Conservation (phyloP, 2,888 invertebrate genomes). For the Flabesymbios commensalis region DNA sequence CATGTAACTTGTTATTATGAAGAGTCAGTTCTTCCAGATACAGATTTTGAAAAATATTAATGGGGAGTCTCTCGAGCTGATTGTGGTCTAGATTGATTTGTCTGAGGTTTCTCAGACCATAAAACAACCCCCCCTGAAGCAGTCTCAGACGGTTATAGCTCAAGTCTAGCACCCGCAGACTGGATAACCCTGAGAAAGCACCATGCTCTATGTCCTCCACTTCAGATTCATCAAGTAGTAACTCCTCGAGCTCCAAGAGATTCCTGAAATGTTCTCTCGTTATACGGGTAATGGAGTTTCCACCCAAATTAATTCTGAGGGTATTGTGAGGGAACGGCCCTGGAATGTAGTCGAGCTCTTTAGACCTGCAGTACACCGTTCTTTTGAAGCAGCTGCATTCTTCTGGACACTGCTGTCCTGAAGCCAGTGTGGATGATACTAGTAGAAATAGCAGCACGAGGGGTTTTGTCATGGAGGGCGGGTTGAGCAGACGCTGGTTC, state of each 20-base stretch:
- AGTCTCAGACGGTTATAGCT: slow-evolving; percentile 14
- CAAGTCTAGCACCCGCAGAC: slow-evolving; percentile 14
- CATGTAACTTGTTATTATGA: slow-evolving; percentile 1
- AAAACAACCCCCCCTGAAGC: slow-evolving; percentile 10
- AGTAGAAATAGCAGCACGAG: no score
- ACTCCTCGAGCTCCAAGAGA: slow-evolving; percentile 10
- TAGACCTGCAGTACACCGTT: slow-evolving; percentile 16
- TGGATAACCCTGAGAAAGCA: slow-evolving; percentile 17
- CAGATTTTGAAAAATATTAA: slow-evolving; percentile 9
- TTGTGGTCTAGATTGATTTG: slow-evolving; percentile 19
- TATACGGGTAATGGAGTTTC: slow-evolving; percentile 11
- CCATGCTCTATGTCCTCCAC: slow-evolving; percentile 7
- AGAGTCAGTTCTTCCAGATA: slow-evolving; percentile 6
- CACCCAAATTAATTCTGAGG: slow-evolving; percentile 15
- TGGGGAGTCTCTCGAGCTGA: slow-evolving; percentile 6
- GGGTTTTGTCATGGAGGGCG: no score
- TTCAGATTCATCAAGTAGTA: slow-evolving; percentile 12
- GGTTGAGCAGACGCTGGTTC: no score
- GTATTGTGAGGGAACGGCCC: slow-evolving; percentile 19
- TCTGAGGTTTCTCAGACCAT: slow-evolving; percentile 8
- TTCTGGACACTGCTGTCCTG: neutral
- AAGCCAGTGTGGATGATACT: no score
- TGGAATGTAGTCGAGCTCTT: slow-evolving; percentile 2
- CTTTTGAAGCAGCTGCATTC: neutral
- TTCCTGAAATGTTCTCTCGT: slow-evolving; percentile 6